Conservation (phyloP, 2,113 vertebrate genomes). For the Chaetorhynchus papuensis region DNA sequence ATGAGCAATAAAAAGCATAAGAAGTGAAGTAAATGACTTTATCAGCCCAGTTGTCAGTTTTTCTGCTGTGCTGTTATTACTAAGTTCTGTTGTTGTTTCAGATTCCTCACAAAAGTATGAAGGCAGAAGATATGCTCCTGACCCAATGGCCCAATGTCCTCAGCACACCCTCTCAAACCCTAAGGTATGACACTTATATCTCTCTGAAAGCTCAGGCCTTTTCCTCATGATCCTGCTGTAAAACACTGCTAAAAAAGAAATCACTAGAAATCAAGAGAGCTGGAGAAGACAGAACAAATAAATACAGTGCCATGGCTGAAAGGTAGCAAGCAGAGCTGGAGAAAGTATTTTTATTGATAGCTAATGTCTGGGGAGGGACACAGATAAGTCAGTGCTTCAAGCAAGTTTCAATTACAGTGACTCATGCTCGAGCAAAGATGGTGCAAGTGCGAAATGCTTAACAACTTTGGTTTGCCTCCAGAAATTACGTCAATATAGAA, state of each 20-base stretch:
- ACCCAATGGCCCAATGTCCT: not conserved
- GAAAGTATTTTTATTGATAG: not conserved
- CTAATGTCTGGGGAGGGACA: not conserved
- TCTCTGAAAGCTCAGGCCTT: not conserved
- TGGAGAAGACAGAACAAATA: not conserved
- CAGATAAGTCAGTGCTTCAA: not conserved
- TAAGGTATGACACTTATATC: rapidly evolving
- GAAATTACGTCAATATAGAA: not conserved
- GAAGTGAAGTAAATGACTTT: not conserved
- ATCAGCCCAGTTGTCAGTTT: not conserved
- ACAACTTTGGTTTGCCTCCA: not conserved
- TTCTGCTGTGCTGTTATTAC: not conserved
- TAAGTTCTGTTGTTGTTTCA: not conserved
- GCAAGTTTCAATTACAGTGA: not conserved
- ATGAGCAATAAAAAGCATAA: not conserved
- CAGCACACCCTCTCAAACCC: not conserved
- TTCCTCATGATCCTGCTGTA: not conserved
- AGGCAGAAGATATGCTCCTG: not conserved
- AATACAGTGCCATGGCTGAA: not conserved
- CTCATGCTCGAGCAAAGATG: not conserved
- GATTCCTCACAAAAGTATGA: not conserved
- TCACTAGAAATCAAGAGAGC: not conserved
- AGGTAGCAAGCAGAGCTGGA: not conserved
- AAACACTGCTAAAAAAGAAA: not conserved
- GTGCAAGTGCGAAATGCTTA: not conserved